Percentiles rank a stretch among this genome's conserved stretches.
Evolutionary conservation across 2,113 vertebrate species (phyloP).

Genomic region (Muntiacus reevesi): DNA sequence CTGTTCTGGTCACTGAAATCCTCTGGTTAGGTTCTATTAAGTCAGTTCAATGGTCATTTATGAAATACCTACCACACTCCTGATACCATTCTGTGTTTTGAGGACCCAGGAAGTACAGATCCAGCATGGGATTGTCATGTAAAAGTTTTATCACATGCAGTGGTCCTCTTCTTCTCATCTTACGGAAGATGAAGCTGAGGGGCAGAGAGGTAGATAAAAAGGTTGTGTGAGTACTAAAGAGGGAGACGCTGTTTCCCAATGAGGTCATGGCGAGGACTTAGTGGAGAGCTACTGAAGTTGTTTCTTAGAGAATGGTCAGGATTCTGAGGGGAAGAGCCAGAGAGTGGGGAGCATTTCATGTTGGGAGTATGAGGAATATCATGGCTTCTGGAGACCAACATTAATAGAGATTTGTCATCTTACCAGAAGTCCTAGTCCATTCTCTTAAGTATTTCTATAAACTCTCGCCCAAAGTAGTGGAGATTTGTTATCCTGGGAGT

Average conservation of each 20-base stretch:
- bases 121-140: background rate
- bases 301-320: background rate
- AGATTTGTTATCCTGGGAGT: background rate
- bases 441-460: background rate
- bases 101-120: background rate
- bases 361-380: background rate
- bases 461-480: background rate
- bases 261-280: too few species aligned
- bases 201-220: background rate
- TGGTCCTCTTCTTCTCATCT: background rate
- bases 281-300: background rate
- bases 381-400: background rate
- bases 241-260: accelerated
- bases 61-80: background rate
- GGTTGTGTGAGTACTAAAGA: background rate
- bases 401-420: background rate
- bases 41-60: background rate
- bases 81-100: background rate
- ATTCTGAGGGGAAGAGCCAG: background rate
- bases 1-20: background rate
- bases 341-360: background rate
- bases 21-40: background rate
- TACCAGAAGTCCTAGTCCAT: background rate
- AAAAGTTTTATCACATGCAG: background rate
- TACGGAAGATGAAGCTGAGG: background rate